These are phyloP conservation scores for Calameuta filiformis DNA, from an alignment of 2,888 invertebrate genomes.

Conservation along the genomic window DNA sequence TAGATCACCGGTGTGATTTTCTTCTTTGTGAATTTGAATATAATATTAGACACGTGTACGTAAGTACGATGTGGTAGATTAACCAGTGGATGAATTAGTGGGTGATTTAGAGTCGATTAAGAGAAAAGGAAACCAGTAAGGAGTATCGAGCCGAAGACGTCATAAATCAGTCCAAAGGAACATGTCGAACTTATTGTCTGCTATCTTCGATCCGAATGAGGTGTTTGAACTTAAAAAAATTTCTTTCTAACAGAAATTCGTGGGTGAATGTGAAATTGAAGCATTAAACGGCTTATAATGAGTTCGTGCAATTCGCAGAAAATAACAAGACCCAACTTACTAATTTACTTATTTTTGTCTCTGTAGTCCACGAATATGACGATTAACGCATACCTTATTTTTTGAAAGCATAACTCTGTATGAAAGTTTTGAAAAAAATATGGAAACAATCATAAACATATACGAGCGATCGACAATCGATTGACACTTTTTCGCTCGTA, in stretches of 20 bases:
- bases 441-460: background rate
- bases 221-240: background rate
- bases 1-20: background rate
- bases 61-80: background rate
- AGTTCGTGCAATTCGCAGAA: background rate
- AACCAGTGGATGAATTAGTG: background rate
- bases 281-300: background rate
- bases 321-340: background rate
- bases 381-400: background rate
- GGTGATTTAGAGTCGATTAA: background rate
- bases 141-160: background rate
- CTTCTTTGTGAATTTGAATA: background rate
- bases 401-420: background rate
- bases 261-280: background rate
- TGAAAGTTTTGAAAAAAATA: background rate
- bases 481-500: too few species aligned
- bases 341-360: background rate
- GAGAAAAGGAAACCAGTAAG: background rate
- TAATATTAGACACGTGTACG: background rate
- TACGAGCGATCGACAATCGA: background rate
- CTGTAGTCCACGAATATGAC: background rate
- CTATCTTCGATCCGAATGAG: background rate
- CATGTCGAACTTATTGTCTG: background rate
- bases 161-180: background rate
- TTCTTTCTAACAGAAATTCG: background rate